Evolutionary conservation across 2,113 vertebrate species (phyloP), one percentile per base, ranked within the genome.

Genomic region (Chaetodon auriga): DNA sequence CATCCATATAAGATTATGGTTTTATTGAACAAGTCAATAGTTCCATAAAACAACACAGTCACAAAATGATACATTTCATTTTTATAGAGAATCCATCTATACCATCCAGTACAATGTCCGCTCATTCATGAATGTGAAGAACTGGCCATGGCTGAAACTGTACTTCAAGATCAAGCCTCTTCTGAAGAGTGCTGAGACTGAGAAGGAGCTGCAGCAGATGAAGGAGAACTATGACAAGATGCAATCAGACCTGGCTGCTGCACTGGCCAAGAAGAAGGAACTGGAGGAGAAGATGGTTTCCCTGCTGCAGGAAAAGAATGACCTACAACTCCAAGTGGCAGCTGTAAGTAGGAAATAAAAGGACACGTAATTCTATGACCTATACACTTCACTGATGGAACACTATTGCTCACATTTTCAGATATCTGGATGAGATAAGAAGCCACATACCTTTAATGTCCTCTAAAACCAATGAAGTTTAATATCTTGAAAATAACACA

Each of bases 21-120:
- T 41, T 4, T 4, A 41, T 51, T 7, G 1, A 51, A 6, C 18
- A 5, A 18, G 18, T 19, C 6, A 51, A 51, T 2, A 2, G 25
- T 60, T 60, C 2, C 18, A 18, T 7, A 60, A 16, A 53, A 53
- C 7, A 10, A n/a, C n/a, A n/a, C n/a, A n/a, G n/a, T n/a, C n/a
- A n/a, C 23, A 23, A 25, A 25, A 14, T 57, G 4, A 2, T 14
- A 25, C 7, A 19, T 25, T 13, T 5, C 11, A n/a, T 21, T 18
- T 19, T 30, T 58, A 2, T 2, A 95, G 94, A 80, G 97, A 97
- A 36, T 89, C 97, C 13, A 95, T 97, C 90, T 97, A 87, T 53
- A 82, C 91, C 16, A 95, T 98, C 82, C 97, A 98, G 45, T 96
- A 97, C 94, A 98, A 98, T 3, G 14, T 97, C 45, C 94, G 94